Conservation (phyloP, 2,888 invertebrate species). For the Latheticus oryzae region DNA sequence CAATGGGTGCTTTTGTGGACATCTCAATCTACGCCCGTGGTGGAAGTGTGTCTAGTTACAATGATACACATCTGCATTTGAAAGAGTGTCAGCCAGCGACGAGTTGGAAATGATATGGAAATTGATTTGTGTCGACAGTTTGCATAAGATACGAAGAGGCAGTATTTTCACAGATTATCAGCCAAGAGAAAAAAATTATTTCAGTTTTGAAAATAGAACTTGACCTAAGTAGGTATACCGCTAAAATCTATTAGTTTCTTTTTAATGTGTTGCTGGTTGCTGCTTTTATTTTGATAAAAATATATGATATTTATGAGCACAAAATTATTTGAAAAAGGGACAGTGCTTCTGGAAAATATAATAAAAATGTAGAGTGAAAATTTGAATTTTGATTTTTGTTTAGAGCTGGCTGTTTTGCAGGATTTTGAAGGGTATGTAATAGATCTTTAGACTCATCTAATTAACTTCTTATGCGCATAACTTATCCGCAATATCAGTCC, state of each 20-base stretch:
- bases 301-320: too few relatives aligned
- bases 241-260: too few relatives aligned
- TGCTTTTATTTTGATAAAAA: too few relatives aligned
- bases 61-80: constrained; percentile 63
- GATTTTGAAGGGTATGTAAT: too few relatives aligned
- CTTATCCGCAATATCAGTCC: constrained; percentile 37
- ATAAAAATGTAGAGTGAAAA: too few relatives aligned
- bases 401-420: too few relatives aligned
- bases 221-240: neutral
- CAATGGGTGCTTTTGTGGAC: constrained; percentile 53
- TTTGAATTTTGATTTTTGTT: too few relatives aligned
- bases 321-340: too few relatives aligned
- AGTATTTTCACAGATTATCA: constrained; percentile 37
- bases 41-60: constrained; percentile 59
- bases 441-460: too few relatives aligned
- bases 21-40: constrained; percentile 56
- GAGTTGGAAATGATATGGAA: constrained; percentile 63
- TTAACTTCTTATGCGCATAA: constrained; percentile 44
- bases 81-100: constrained; percentile 61
- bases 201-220: constrained; percentile 3
- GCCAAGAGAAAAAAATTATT: constrained; percentile 39
- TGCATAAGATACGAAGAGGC: constrained; percentile 43
- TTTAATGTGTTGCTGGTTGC: too few relatives aligned
- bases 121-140: constrained; percentile 57
- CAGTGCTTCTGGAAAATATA: too few relatives aligned